Conservation (phyloP, 2,113 vertebrate genomes). For the Felis chaus region DNA sequence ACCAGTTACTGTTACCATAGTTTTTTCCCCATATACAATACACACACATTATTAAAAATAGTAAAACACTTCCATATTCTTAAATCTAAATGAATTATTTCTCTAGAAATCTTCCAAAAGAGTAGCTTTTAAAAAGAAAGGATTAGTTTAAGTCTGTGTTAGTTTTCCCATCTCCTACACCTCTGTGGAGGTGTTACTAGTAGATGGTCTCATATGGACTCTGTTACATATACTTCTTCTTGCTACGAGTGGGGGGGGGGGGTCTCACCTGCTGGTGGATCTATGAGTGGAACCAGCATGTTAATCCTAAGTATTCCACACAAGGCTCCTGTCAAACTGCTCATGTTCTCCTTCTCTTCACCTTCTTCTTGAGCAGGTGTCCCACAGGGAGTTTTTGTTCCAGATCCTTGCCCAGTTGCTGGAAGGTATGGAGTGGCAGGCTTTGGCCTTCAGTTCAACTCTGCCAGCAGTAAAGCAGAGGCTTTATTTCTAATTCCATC, state of each 20-base stretch:
- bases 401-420: background rate
- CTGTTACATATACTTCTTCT: background rate
- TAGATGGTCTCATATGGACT: background rate
- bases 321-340: background rate
- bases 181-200: background rate
- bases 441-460: background rate
- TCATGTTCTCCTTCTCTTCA: fast-evolving
- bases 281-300: background rate
- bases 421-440: background rate
- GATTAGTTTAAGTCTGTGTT: slow-evolving; percentile 52
- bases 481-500: background rate
- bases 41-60: slow-evolving; percentile 83
- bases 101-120: slow-evolving; percentile 85
- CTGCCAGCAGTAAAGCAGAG: background rate
- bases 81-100: slow-evolving; percentile 83
- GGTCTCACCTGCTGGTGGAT: fast-evolving
- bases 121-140: slow-evolving; percentile 83
- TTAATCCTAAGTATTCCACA: background rate
- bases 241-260: fast-evolving
- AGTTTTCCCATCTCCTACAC: background rate
- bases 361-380: background rate
- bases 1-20: slow-evolving; percentile 82
- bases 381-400: background rate
- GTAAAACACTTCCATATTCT: slow-evolving; percentile 87
- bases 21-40: slow-evolving; percentile 83